Percentiles rank a stretch among this genome's conserved stretches.
Evolutionary conservation across 2,797 vertebrate genomes (phyloP).

Genomic region (Ispidina lecontei): DNA sequence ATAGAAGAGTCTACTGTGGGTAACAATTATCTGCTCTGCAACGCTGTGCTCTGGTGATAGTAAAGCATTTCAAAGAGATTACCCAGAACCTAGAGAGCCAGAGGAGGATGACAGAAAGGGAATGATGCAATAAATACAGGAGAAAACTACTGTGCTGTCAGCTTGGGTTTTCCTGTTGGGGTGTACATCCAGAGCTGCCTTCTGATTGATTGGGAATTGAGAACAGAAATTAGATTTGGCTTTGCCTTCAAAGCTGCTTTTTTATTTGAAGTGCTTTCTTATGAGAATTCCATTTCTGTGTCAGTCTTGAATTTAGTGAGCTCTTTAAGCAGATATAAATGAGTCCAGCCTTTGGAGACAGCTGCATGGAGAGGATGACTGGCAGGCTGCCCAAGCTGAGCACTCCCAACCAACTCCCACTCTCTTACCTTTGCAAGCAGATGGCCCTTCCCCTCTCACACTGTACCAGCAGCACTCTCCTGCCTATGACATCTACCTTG

Average conservation of each 20-base stretch:
- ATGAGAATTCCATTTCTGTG: conserved; percentile 19
- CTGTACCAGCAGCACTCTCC: background rate
- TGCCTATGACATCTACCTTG: background rate
- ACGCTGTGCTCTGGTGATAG: background rate
- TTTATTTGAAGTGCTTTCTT: conserved; percentile 54
- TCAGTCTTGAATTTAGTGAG: conserved; percentile 19
- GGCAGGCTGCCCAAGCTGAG: background rate
- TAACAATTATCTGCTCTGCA: background rate
- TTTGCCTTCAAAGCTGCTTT: conserved; percentile 52
- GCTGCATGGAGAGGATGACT: background rate
- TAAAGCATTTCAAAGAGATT: background rate
- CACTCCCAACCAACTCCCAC: too few species aligned
- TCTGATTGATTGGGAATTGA: background rate
- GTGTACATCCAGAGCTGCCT: background rate
- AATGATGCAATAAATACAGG: background rate
- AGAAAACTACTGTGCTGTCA: background rate
- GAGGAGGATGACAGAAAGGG: background rate
- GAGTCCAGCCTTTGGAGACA: conserved; percentile 15
- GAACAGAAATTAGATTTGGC: conserved; percentile 35
- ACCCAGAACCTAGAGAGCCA: background rate
- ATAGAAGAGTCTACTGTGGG: background rate
- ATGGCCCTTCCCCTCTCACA: background rate
- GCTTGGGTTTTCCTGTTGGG: conserved; percentile 7
- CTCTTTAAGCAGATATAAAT: conserved; percentile 27
- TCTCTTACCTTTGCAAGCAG: background rate